These are phyloP conservation scores for Australoheros facetus DNA, from an alignment of 2,797 vertebrate genomes.

Conservation along the genomic window DNA sequence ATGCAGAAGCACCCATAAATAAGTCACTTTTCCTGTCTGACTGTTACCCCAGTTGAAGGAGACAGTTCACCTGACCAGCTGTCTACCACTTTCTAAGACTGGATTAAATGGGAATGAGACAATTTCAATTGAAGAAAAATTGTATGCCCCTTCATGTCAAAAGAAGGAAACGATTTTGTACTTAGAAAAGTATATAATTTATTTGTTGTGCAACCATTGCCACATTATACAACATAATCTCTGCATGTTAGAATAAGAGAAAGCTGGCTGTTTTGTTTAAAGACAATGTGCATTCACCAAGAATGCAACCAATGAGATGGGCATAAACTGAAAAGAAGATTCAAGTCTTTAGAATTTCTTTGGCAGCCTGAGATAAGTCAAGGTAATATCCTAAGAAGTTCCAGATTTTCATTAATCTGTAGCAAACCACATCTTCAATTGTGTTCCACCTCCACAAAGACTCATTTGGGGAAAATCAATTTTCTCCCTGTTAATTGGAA, in stretches of 20 bases:
- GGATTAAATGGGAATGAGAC: neutral
- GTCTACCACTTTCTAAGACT: neutral
- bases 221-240: neutral
- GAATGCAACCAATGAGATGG: neutral
- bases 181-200: neutral
- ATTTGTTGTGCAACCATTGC: neutral
- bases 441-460: neutral
- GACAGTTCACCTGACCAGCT: neutral
- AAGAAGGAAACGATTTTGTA: neutral
- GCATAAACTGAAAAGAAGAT: neutral
- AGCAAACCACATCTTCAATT: neutral
- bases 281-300: accelerated
- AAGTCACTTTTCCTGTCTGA: neutral
- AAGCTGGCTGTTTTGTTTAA: neutral
- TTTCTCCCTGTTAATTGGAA: neutral
- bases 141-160: neutral
- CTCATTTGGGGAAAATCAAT: neutral
- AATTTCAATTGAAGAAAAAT: neutral
- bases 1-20: neutral
- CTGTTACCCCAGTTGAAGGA: neutral
- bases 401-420: neutral
- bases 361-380: neutral
- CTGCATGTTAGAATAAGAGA: neutral
- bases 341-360: neutral
- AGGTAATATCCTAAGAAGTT: neutral